Evolutionary conservation across 2,888 invertebrate genomes (phyloP).

Genomic region (Habroteleia sp.): DNA sequence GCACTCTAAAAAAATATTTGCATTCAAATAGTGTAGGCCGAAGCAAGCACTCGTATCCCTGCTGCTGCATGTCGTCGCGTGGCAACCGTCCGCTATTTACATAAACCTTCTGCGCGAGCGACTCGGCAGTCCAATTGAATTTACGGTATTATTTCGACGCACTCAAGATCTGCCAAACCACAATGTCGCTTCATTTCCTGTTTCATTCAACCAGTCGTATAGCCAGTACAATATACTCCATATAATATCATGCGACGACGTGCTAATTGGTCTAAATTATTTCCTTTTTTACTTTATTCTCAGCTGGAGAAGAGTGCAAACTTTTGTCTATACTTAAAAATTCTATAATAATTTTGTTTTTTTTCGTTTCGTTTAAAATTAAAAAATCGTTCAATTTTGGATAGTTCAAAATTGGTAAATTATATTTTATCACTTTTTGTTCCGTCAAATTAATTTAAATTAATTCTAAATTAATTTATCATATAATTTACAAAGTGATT

Average conservation of each 20-base stretch:
- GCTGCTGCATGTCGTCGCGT: constrained; percentile 66
- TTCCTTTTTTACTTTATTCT: constrained; percentile 18
- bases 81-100: constrained; percentile 69
- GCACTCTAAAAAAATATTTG: constrained; percentile 72
- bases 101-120: constrained; percentile 68
- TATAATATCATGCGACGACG: constrained; percentile 11
- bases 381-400: no score
- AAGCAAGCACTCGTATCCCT: constrained; percentile 59
- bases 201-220: constrained; percentile 36
- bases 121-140: constrained; percentile 65
- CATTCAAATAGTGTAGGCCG: constrained; percentile 71
- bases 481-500: no score
- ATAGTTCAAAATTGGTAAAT: no score
- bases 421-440: no score
- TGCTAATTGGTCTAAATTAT: constrained; percentile 41
- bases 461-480: no score
- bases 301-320: no score
- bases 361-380: background rate
- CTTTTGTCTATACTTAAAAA: no score
- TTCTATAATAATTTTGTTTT: no score
- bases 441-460: no score
- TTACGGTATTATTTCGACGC: constrained; percentile 67
- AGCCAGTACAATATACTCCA: constrained; percentile 29
- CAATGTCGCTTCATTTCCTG: constrained; percentile 58
- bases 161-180: constrained; percentile 64